A percentile compares a stretch with the other conserved stretches of the same genome.
Evolutionary conservation across 2,888 invertebrate genomes (phyloP).

Genomic region (Allolobophora icterica): DNA sequence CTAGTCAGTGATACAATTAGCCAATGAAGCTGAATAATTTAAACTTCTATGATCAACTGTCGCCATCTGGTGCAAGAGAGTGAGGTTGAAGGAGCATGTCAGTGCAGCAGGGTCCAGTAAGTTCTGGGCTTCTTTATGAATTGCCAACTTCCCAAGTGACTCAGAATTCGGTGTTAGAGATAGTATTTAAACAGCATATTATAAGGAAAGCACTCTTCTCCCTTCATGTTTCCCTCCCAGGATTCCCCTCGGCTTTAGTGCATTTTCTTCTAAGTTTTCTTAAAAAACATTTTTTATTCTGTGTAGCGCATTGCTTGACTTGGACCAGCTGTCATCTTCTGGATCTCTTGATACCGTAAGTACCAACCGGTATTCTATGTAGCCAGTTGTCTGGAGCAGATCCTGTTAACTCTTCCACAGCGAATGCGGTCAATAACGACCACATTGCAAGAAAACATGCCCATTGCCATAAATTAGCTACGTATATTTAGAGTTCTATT

Average conservation of each 20-base stretch:
- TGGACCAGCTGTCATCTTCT: slow-evolving; percentile 74
- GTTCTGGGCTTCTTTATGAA: neutral
- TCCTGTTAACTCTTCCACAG: neutral
- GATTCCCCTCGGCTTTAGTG: neutral
- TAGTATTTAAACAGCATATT: neutral
- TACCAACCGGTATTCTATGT: slow-evolving; percentile 45
- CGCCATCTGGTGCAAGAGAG: neutral
- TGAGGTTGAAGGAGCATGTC: neutral
- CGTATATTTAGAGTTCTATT: too few species aligned
- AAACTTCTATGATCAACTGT: slow-evolving; percentile 10
- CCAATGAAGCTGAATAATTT: neutral
- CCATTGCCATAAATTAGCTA: too few species aligned
- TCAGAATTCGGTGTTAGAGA: neutral
- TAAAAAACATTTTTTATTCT: slow-evolving; percentile 37
- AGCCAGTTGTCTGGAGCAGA: neutral
- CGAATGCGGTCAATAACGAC: too few species aligned
- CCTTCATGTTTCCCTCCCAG: neutral
- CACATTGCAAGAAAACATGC: too few species aligned
- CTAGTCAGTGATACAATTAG: neutral
- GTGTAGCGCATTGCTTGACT: slow-evolving; percentile 77
- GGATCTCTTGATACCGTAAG: slow-evolving; percentile 78
- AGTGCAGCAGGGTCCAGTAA: neutral
- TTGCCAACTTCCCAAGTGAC: neutral
- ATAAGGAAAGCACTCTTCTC: neutral
- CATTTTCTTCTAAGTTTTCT: neutral